Evolutionary conservation across 1,140 invertebrate species (phyloP), one percentile per base, ranked within the genome.

Genomic region (Heliothis subflexa): DNA sequence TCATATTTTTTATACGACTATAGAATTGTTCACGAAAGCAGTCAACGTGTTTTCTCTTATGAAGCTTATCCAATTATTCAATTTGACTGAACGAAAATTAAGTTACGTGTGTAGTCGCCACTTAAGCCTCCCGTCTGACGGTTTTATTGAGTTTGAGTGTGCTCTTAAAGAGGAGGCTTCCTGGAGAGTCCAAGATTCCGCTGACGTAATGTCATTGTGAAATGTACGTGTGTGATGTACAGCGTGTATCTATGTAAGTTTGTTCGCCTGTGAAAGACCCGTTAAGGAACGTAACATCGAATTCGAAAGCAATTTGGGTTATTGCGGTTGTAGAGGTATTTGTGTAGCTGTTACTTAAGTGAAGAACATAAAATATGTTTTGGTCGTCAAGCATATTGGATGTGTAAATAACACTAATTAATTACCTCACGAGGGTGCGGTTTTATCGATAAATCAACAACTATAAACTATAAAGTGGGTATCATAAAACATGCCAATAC

Each of bases 111-210:
- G 83, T 84, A 81, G 77, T 72, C 70, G 68, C 76, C 78, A 81
- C 81, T 81, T 78, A 83, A 78, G 71, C 79, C 70, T 59, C 75
- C 52, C 75, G 73, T 55, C 80, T 80, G 74, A 78, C 75, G 70
- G 79, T 83, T 81, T 81, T 85, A 82, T 85, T 78, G 78, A 83
- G 78, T 85, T 83, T 77, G 78, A 78, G 78, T 78, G 79, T 52
- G 76, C 83, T 80, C 78, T 81, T 81, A 79, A 79, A 74, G 59
- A 77, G 64, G 71, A 76, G 49, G 70, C 76, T 66, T 79, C 68
- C 50, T 52, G 64, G 33, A 50, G 70, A 77, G 73, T 78, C 54
- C 70, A 61, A 62, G 72, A 79, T 55, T 57, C 52, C 33, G 25
- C 66, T 76, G 50, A 73, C 50, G 28, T 73, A 45, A 77, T 61